Evolutionary conservation across 2,888 invertebrate genomes (phyloP).

Genomic region (Rhagophthalmus giganteus): DNA sequence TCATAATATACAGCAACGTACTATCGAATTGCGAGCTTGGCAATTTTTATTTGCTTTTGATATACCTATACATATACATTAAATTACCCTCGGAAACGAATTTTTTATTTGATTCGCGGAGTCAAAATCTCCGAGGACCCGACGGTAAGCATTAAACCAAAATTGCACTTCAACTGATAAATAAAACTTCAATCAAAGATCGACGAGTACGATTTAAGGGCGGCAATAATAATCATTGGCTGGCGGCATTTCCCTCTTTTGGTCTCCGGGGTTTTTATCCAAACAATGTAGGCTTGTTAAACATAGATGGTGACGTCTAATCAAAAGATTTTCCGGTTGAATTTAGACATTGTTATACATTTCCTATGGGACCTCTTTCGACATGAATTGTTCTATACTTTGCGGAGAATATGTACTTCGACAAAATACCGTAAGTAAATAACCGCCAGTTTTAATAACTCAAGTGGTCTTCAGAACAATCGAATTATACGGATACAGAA

Average conservation of each 20-base stretch:
- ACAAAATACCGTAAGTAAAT: constrained; percentile 26
- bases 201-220: constrained; percentile 5
- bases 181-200: constrained; percentile 7
- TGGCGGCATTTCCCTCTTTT: constrained; percentile 17
- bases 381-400: constrained; percentile 24
- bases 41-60: constrained; percentile 20
- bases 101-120: too few species aligned
- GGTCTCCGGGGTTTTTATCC: constrained; percentile 31
- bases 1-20: too few species aligned
- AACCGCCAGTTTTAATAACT: constrained; percentile 16
- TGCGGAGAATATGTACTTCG: constrained; percentile 16
- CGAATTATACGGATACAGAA: too few species aligned
- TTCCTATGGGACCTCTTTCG: constrained; percentile 46
- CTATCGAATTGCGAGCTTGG: constrained; percentile 4
- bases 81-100: too few species aligned
- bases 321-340: constrained; percentile 53
- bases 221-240: constrained; percentile 8
- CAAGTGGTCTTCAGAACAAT: constrained; percentile 5
- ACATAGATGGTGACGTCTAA: constrained; percentile 43
- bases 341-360: constrained; percentile 49
- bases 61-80: too few species aligned
- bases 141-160: too few species aligned
- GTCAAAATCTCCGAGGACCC: too few species aligned
- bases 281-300: constrained; percentile 42
- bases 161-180: too few species aligned